Evolutionary conservation across 2,113 vertebrate genomes (phyloP).

Genomic region (Ciconia stormi): DNA sequence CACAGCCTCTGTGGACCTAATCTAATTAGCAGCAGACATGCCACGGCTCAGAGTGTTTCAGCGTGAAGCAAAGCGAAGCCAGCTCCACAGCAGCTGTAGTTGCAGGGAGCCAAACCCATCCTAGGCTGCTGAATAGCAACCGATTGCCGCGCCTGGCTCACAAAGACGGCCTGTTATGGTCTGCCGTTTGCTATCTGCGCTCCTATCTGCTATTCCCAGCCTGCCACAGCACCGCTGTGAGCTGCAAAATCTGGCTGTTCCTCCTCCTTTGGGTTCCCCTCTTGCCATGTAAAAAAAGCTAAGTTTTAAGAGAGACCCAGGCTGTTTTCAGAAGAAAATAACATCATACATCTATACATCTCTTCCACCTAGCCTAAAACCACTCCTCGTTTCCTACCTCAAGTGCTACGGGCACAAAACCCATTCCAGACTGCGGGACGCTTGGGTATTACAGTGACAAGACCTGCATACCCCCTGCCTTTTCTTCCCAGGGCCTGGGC

Average conservation of each 20-base stretch:
- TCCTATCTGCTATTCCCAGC: neutral
- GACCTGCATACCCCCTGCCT: neutral
- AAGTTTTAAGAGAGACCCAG: neutral
- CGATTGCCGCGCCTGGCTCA: accelerated
- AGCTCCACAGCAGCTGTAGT: neutral
- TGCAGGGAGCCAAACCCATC: neutral
- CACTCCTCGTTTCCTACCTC: neutral
- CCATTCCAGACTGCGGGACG: neutral
- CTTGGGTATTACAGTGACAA: neutral
- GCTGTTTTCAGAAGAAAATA: neutral
- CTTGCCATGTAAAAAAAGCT: neutral
- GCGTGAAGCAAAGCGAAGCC: neutral
- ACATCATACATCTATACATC: neutral
- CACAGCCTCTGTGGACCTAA: neutral
- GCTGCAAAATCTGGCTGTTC: neutral
- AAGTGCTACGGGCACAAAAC: neutral
- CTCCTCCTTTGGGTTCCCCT: neutral
- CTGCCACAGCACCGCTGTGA: neutral
- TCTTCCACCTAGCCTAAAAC: neutral
- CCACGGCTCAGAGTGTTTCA: neutral
- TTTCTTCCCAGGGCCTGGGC: neutral
- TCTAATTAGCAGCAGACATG: neutral
- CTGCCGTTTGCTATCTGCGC: neutral
- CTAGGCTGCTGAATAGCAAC: neutral
- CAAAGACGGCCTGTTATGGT: neutral